phyloP scores from a whole-genome alignment of 2,113 vertebrate species.

The Seriola quinqueradiata region DNA sequence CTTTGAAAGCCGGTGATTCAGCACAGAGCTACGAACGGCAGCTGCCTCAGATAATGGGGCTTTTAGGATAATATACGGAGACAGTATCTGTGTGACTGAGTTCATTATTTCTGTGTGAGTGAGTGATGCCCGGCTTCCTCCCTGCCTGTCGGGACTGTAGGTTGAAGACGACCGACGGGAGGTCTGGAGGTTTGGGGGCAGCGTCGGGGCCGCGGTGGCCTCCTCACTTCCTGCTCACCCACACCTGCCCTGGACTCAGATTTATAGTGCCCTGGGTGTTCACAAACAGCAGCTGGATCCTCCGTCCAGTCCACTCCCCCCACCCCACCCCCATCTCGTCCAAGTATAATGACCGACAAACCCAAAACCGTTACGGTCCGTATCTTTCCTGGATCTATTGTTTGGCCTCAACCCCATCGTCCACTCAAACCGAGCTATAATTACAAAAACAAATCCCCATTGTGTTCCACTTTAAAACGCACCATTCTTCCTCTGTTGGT shows the following conservation, averaged over 20 bases:
- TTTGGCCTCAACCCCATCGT: constrained; percentile 25
- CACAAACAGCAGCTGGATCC: constrained; percentile 68
- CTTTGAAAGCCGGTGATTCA: constrained; percentile 56
- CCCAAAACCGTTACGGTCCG: not conserved
- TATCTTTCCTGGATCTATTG: constrained; percentile 40
- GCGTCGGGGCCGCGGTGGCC: not conserved
- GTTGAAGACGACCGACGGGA: not conserved
- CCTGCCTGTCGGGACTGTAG: not conserved
- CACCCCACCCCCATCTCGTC: not conserved
- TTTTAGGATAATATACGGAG: constrained; percentile 50
- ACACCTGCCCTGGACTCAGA: constrained; percentile 64
- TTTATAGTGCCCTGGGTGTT: constrained; percentile 64
- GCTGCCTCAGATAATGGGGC: constrained; percentile 46
- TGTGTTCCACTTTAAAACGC: constrained; percentile 1
- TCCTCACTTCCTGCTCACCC: constrained; percentile 21
- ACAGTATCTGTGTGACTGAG: constrained; percentile 33
- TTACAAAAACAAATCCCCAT: constrained; percentile 31
- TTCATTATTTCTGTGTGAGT: constrained; percentile 34
- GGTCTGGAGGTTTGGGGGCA: constrained; percentile 30
- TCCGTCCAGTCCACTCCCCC: not conserved
- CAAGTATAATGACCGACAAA: constrained; percentile 30
- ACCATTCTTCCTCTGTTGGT: not conserved
- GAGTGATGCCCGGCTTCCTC: constrained; percentile 3
- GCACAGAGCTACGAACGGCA: constrained; percentile 37
- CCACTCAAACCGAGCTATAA: constrained; percentile 5